Base-by-base conservation (phyloP, 2,888 invertebrate species). In the Hypolimnas misippus region DNA sequence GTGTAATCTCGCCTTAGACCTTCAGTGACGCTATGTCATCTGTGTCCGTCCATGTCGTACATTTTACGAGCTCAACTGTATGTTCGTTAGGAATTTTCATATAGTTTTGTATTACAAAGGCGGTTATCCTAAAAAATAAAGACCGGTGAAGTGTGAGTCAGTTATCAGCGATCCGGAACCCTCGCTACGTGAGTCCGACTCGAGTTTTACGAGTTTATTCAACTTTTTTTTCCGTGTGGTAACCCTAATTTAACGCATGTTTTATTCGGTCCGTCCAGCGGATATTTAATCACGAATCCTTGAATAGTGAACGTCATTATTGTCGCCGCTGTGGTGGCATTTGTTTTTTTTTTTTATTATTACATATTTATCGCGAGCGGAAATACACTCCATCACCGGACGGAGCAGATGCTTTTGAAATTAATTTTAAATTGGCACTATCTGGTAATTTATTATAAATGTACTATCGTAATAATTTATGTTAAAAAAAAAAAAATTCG, bases 361-460 rank as follows among this genome's bases (percentile, higher is more conserved):
- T 56, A 49, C 35, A 52, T 55, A 46, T 61, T 64, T 67, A 71
- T 71, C 70, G 57, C 49, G 25, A 67, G 63, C 70, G 71, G 71
- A 70, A 68, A 42, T 63, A 40, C 57, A 62, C 65, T 56, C 63
- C 68, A 60, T 63, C 56, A 60, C 63, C 66, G 70, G 69, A 71
- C 54, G 63, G 55, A 58, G 59, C 64, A 66, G 59, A 58, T 63
- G 63, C 50, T 63, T 51, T 44, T 49, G 65, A 64, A 62, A 54
- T 53, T 51, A 54, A 62, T 40, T 58, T 60, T 44, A 52, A 63
- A 44, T 56, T 62, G 53, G 40, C 61, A 44, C 55, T 65, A 65
- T 65, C 52, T 62, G 40, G 40, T 51, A 55, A 65, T 65, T 65
- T 65, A 58, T 52, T 58, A 33, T 58, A 17, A n/a, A 42, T 17